A percentile compares a stretch with the other conserved stretches of the same genome.
phyloP scores from a whole-genome alignment of 2,888 invertebrate genomes.

The Chorisops tibialis region DNA sequence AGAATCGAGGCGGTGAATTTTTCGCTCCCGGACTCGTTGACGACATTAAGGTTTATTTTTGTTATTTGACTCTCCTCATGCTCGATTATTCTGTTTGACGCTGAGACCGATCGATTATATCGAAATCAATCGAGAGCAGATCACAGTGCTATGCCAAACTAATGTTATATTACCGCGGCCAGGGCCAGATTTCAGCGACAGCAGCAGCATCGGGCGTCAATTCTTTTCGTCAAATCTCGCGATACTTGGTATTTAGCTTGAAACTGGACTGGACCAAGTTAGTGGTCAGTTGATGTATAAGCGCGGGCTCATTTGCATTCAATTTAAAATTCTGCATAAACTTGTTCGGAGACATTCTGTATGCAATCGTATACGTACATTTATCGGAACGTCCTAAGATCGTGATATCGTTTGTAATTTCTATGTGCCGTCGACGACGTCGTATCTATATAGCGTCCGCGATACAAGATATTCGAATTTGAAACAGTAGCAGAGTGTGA shows the following conservation, averaged over 20 bases:
- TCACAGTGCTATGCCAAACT: too few species aligned
- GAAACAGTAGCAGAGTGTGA: too few species aligned
- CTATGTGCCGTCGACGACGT: too few species aligned
- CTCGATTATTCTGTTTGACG: conserved; percentile 2
- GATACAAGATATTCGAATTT: too few species aligned
- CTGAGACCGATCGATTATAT: background rate
- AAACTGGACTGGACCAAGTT: conserved; percentile 1
- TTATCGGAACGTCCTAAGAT: too few species aligned
- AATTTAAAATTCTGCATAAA: conserved; percentile 23
- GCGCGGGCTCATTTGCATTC: conserved; percentile 29
- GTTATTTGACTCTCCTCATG: background rate
- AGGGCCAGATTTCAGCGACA: background rate
- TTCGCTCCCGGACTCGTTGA: too few species aligned
- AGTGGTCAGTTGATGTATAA: conserved; percentile 27
- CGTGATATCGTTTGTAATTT: too few species aligned
- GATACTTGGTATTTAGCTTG: conserved; percentile 3
- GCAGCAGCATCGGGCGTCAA: background rate
- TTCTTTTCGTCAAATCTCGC: background rate
- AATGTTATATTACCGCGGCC: background rate
- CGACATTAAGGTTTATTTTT: background rate
- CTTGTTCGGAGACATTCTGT: conserved; percentile 2
- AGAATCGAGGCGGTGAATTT: too few species aligned
- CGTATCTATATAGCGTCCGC: too few species aligned
- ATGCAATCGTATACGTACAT: too few species aligned
- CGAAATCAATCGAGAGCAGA: background rate